Base-by-base conservation (phyloP, 2,888 invertebrate species). In the Merodon equestris region DNA sequence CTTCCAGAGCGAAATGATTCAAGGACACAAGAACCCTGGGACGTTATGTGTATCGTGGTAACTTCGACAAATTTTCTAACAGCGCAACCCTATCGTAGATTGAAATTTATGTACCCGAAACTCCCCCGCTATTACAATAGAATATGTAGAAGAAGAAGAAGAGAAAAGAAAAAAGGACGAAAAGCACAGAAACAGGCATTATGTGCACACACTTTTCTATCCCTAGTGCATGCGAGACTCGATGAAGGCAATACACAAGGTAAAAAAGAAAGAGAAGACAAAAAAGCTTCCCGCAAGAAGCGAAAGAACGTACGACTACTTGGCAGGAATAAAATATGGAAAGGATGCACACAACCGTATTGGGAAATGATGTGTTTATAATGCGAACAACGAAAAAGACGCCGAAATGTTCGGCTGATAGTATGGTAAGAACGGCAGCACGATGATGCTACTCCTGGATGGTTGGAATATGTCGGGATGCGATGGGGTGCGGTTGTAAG, bases 361-460 rank as follows among this genome's bases (percentile, higher is more conserved):
- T 66, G 56, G 72, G 42, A 57, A 61, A 61, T 72, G 72, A 77
- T 77, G 61, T 72, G 72, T 72, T 77, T 77, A 77, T 72, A 72
- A 72, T 77, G 76, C 67, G 60, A 15, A 47, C 51, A 27, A 36
- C 45, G 48, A 34, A 19, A 5, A 63, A 42, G 57, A 48, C 34
- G 57, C 54, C 48, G 53, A 63, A 50, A 50, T 19, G 57, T 60
- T 53, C 57, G 34, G 45, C 10, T 27, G 54, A 14, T 13, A 40
- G 27, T 38, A n/a, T 13, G 27, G n/a, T n/a, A n/a, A n/a, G 27
- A 7, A 7, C 27, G 27, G 27, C 27, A 27, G 27, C 27, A 27
- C 7, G 27, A 27, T 7, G 27, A 27, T 27, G 27, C 27, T 27
- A 27, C 27, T 27, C 27, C 27, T 27, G 27, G n/a, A 4, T 27